Conservation (phyloP, 2,797 vertebrate species). For the Phrynocephalus forsythii region DNA sequence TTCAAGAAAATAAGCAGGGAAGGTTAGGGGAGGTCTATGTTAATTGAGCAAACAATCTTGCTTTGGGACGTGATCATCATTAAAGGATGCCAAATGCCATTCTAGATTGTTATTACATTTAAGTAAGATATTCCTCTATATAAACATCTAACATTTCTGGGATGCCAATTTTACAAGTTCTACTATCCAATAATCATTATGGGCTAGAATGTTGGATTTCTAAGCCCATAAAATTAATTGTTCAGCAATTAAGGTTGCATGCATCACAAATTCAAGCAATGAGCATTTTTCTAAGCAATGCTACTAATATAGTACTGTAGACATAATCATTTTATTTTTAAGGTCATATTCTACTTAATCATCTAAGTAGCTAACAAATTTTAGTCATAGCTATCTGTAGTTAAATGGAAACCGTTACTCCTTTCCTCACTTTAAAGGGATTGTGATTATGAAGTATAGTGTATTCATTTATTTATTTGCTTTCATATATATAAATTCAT, state of each 20-base stretch:
- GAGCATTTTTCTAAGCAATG: neutral
- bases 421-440: neutral
- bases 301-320: neutral
- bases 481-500: neutral
- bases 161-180: neutral
- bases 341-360: neutral
- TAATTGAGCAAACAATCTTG: neutral
- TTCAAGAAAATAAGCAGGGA: too few species aligned
- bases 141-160: neutral
- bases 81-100: neutral
- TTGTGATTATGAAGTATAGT: neutral
- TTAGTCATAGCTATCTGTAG: neutral
- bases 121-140: neutral
- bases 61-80: neutral
- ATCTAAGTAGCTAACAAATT: neutral
- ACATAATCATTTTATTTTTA: slow-evolving; percentile 1
- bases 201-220: neutral
- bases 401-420: neutral
- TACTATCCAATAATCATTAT: neutral
- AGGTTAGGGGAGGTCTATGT: neutral
- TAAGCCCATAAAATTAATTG: neutral
- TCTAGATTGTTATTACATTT: neutral
- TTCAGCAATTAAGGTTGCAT: neutral
- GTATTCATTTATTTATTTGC: neutral
- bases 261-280: neutral